phyloP scores from a whole-genome alignment of 2,797 vertebrate genomes.

The Pyrocephalus nanus region DNA sequence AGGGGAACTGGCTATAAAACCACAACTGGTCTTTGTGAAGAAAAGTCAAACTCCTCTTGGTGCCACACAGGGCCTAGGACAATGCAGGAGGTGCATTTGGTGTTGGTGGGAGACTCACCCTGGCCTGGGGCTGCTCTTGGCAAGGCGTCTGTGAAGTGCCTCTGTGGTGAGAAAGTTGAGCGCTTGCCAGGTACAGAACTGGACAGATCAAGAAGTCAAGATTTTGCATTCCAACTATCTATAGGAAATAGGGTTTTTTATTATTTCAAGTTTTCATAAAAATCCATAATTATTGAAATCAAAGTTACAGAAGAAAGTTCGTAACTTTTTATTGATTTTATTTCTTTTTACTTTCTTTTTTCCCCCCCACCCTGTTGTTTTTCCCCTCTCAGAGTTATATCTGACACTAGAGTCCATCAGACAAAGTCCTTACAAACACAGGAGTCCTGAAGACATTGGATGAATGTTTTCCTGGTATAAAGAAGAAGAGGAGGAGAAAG shows the following conservation, averaged over 20 bases:
- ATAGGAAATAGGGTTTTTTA: constrained; percentile 82
- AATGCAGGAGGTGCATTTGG: neutral
- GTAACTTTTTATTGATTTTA: constrained; percentile 79
- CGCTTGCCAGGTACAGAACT: neutral
- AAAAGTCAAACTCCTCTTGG: neutral
- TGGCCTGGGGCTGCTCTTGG: neutral
- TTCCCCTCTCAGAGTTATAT: constrained; percentile 58
- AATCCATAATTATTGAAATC: constrained; percentile 90
- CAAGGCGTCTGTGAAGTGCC: neutral
- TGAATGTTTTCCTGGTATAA: constrained; percentile 74
- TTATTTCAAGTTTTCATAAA: constrained; percentile 87
- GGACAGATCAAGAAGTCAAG: constrained; percentile 76
- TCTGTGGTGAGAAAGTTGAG: neutral
- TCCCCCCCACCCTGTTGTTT: neutral
- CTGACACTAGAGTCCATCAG: constrained; percentile 63
- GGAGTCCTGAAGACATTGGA: constrained; percentile 70
- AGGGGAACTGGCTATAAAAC: neutral
- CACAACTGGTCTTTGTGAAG: neutral
- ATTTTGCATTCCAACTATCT: constrained; percentile 82
- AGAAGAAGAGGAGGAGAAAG: constrained; percentile 54
- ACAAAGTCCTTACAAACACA: constrained; percentile 67
- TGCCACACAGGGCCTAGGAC: neutral
- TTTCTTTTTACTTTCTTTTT: constrained; percentile 65
- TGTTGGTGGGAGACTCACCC: neutral
- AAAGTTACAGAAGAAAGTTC: constrained; percentile 86